Percentiles rank a stretch among this genome's conserved stretches.
Conservation (phyloP, 2,888 invertebrate species). For the Oxytorus armatus region DNA sequence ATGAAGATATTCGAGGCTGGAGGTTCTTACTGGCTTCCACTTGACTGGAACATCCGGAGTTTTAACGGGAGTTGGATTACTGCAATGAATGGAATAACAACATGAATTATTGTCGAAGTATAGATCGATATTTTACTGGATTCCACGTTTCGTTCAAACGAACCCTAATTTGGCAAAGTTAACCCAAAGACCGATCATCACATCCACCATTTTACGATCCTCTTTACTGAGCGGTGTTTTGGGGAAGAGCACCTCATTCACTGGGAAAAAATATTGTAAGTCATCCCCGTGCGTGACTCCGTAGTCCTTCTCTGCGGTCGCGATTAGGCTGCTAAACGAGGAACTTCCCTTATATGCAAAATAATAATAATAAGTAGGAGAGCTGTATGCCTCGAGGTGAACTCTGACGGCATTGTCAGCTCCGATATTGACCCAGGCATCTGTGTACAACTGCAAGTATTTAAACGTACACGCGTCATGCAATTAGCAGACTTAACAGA, state of each 20-base stretch:
- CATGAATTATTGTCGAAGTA: neutral
- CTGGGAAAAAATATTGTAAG: slow-evolving; percentile 91
- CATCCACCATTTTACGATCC: slow-evolving; percentile 87
- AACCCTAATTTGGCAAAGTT: slow-evolving; percentile 91
- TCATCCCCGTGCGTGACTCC: slow-evolving; percentile 94
- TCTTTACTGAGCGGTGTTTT: slow-evolving; percentile 86
- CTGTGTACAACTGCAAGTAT: neutral
- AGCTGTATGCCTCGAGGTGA: too few relatives aligned
- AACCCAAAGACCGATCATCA: slow-evolving; percentile 89
- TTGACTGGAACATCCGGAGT: slow-evolving; percentile 83
- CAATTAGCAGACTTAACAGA: too few relatives aligned
- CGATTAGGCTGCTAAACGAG: slow-evolving; percentile 90
- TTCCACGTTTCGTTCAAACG: neutral
- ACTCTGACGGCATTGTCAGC: neutral
- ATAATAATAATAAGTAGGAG: too few relatives aligned
- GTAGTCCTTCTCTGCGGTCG: slow-evolving; percentile 87
- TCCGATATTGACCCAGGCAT: too few relatives aligned
- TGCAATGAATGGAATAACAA: slow-evolving; percentile 78
- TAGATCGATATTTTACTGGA: neutral
- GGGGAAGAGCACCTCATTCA: slow-evolving; percentile 87
- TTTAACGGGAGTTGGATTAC: slow-evolving; percentile 88
- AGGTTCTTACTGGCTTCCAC: slow-evolving; percentile 87
- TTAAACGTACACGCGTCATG: too few relatives aligned
- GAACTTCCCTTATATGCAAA: slow-evolving; percentile 88
- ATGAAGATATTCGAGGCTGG: slow-evolving; percentile 85